Base-by-base conservation (phyloP, 1,140 invertebrate genomes). In the Saccostrea echinata region DNA sequence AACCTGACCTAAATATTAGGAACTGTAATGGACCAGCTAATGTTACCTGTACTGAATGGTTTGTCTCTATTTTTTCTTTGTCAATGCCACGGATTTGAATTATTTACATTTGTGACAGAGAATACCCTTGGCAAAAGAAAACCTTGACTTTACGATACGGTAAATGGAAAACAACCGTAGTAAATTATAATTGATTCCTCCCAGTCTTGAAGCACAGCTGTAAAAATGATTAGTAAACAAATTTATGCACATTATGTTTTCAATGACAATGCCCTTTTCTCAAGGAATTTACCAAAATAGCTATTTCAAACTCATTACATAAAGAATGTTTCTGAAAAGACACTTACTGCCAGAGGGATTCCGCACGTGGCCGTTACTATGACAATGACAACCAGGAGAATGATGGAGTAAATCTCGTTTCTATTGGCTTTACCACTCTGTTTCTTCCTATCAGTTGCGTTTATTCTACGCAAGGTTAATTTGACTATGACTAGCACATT, bases 401-500 rank as follows among this genome's bases (percentile, higher is more conserved):
- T 64, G 3, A 87, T 82, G 86, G 76, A 82, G 80, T 24, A 87
- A 24, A 87, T 55, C 27, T 87, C 86, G 81, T 55, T 61, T n/a
- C 83, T 84, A 1, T 55, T 61, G 27, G 83, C 16, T 55, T 61
- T 84, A 30, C 55, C 57, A 30, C 21, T 57, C 30, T 55, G 43
- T 33, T 55, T 84, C 21, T 84, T 84, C 52, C n/a, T 84, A n/a
- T 55, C 83, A 6, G 11, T 18, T 24, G 51, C n/a, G 4, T 30
- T 55, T 6, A 80, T 16, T 51, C 86, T 27, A 1, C 80, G 52
- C 1, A 30, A 13, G 8, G 52, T 30, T 24, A 82, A 68, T n/a
- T 27, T 86, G 24, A 82, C 81, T n/a, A 89, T 87, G 9, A 89
- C 88, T 43, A 89, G 21, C 27, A 84, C 61, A 43, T 89, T 89